These are phyloP conservation scores for Hylomyscus alleni DNA, from an alignment of 2,797 vertebrate genomes.

Conservation along the genomic window DNA sequence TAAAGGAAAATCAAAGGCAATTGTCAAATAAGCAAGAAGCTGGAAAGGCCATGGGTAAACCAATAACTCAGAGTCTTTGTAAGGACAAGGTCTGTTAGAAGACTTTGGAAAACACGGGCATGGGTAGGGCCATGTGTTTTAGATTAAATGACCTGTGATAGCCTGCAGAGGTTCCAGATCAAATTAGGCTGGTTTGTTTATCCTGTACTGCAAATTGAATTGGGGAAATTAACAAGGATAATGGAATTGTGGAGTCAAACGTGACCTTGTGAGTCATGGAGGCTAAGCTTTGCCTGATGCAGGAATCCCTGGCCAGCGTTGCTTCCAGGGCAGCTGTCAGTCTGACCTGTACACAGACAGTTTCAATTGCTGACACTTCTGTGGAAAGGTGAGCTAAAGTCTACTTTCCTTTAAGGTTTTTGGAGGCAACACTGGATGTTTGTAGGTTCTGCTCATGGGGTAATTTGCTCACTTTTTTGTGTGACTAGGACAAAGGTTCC, in stretches of 20 bases:
- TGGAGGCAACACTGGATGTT: neutral
- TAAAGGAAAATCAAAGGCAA: constrained; percentile 68
- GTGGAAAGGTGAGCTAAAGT: constrained; percentile 12
- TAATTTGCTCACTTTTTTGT: neutral
- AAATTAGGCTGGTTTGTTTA: constrained; percentile 85
- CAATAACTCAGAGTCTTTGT: constrained; percentile 68
- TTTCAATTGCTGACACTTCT: neutral
- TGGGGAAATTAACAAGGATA: constrained; percentile 83
- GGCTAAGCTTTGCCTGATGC: constrained; percentile 55
- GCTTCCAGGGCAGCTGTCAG: neutral
- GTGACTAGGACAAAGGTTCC: neutral
- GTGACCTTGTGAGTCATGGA: constrained; percentile 73
- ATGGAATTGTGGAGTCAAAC: constrained; percentile 80
- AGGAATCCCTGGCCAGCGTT: constrained; percentile 28
- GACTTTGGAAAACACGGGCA: constrained; percentile 73
- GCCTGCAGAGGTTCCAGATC: constrained; percentile 84
- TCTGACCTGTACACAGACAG: neutral
- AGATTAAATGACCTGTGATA: constrained; percentile 83
- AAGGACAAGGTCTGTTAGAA: constrained; percentile 66
- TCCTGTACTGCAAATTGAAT: constrained; percentile 82
- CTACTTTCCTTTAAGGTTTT: neutral
- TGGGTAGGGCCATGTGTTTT: constrained; percentile 78
- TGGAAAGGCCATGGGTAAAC: constrained; percentile 53
- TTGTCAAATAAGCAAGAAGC: constrained; percentile 55
- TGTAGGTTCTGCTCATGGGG: neutral